Evolutionary conservation across 1,140 invertebrate genomes (phyloP).

Genomic region (Trinorchestia longiramus): DNA sequence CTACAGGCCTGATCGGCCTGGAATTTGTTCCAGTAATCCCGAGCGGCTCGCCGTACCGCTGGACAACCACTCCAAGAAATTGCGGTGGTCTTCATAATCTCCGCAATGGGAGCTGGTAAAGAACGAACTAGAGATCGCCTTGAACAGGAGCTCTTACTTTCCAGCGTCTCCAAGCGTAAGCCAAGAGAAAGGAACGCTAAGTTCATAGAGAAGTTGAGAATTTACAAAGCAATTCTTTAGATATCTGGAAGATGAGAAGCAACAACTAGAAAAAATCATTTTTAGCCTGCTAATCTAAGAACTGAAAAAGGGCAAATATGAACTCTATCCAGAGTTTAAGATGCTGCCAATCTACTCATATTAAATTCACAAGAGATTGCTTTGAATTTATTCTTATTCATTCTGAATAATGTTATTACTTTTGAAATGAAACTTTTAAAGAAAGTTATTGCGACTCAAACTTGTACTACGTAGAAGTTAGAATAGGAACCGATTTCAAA

Average conservation of each 20-base stretch:
- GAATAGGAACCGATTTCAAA: background rate
- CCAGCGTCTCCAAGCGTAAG: background rate
- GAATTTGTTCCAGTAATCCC: conserved; percentile 30
- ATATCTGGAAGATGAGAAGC: background rate
- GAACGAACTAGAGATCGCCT: background rate
- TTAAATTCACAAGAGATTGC: background rate
- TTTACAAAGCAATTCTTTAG: background rate
- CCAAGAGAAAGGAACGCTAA: background rate
- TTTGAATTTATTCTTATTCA: background rate
- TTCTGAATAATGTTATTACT: background rate
- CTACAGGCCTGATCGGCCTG: conserved; percentile 1
- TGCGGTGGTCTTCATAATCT: conserved; percentile 15
- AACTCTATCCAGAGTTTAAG: background rate
- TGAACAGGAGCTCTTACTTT: background rate
- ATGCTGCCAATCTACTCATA: background rate
- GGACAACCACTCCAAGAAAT: background rate
- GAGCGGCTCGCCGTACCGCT: background rate
- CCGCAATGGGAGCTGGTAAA: background rate
- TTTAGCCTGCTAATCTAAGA: background rate
- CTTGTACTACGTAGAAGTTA: background rate
- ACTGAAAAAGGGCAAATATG: background rate
- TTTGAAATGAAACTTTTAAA: background rate
- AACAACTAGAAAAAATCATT: background rate
- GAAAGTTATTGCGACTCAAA: background rate
- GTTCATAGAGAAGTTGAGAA: background rate